Percentiles rank a stretch among this genome's conserved stretches.
phyloP scores from a whole-genome alignment of 1,140 invertebrate species.

The Pantala flavescens region DNA sequence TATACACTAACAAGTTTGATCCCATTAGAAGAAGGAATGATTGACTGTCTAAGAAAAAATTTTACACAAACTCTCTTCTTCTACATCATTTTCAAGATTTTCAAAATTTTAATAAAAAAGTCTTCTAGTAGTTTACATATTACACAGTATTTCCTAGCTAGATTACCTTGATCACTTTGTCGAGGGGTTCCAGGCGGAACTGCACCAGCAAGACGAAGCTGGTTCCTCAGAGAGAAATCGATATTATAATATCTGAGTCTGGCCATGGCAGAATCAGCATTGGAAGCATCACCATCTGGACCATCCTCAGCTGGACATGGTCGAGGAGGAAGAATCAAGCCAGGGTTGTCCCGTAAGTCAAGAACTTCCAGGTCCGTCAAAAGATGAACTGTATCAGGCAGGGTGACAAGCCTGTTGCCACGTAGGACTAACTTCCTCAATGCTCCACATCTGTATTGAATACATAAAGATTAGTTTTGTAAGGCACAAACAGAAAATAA shows the following conservation, averaged over 20 bases:
- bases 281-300: conserved; percentile 39
- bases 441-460: conserved; percentile 72
- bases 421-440: conserved; percentile 90
- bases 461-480: conserved; percentile 3
- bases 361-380: conserved; percentile 81
- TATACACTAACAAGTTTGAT: no score
- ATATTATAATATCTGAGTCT: conserved; percentile 96
- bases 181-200: conserved; percentile 51
- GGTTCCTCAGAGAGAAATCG: conserved; percentile 94
- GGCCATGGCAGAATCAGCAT: conserved; percentile 34
- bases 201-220: conserved; percentile 84
- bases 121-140: no score
- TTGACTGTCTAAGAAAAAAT: no score
- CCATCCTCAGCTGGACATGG: conserved; percentile 73
- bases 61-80: no score
- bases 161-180: background rate
- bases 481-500: background rate
- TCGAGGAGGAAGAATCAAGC: conserved; percentile 96
- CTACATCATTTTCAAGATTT: no score
- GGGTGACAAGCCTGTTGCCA: conserved; percentile 85
- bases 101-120: no score
- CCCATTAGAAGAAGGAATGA: no score
- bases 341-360: conserved; percentile 88
- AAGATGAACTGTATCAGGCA: conserved; percentile 95
- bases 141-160: background rate